These are phyloP conservation scores for Acanthurus leucopareius DNA, from an alignment of 2,797 vertebrate species.

Conservation along the genomic window DNA sequence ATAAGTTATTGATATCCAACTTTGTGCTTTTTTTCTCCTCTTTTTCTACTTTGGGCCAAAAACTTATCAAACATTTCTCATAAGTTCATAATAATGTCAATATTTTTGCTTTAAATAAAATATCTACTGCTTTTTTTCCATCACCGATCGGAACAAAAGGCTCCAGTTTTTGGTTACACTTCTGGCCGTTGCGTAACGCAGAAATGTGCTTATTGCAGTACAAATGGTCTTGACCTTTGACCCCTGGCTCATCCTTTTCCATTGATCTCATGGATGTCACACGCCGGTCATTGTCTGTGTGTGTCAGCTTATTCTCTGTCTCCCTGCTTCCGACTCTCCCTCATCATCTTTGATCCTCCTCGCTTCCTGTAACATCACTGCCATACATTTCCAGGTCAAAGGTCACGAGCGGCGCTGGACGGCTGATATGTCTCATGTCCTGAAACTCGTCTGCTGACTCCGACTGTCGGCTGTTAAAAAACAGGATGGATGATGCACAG, in stretches of 20 bases:
- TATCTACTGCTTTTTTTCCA: background rate
- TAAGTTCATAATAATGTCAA: too few species aligned
- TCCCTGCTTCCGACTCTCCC: slow-evolving; percentile 20
- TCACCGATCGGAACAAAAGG: background rate
- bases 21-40: too few species aligned
- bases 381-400: slow-evolving; percentile 63
- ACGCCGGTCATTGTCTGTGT: background rate
- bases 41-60: too few species aligned
- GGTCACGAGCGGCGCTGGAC: slow-evolving; percentile 8
- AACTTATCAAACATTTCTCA: too few species aligned
- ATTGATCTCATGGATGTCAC: slow-evolving; percentile 55
- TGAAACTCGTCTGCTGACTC: slow-evolving; percentile 65
- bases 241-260: slow-evolving; percentile 33
- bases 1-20: too few species aligned
- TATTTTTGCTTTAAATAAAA: too few species aligned
- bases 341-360: slow-evolving; percentile 56
- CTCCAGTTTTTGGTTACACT: background rate
- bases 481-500: slow-evolving; percentile 71
- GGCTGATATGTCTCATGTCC: slow-evolving; percentile 3
- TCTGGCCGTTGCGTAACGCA: background rate
- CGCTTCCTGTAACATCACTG: slow-evolving; percentile 44
- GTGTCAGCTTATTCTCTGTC: slow-evolving; percentile 27
- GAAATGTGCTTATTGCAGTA: slow-evolving; percentile 69
- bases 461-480: slow-evolving; percentile 43
- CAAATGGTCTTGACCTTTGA: slow-evolving; percentile 53